Conservation (phyloP, 2,888 invertebrate species). For the Gonocerus acuteangulatus region DNA sequence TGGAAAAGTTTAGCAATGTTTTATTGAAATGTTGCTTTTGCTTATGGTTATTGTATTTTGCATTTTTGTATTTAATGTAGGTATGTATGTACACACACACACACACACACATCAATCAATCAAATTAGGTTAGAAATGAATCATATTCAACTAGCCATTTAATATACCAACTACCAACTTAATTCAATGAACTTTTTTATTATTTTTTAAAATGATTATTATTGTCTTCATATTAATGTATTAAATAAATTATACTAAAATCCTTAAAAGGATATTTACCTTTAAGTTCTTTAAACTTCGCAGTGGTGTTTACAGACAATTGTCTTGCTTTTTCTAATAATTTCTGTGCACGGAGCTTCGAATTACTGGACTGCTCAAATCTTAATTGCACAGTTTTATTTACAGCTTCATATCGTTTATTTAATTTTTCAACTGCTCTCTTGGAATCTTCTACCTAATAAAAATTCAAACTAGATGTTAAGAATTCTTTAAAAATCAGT, state of each 20-base stretch:
- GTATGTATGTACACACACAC: no score
- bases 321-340: slow-evolving; percentile 72
- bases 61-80: no score
- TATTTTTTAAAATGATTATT: background rate
- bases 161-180: background rate
- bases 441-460: slow-evolving; percentile 59
- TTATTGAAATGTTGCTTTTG: no score
- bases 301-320: slow-evolving; percentile 69
- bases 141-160: no score
- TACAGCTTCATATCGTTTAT: slow-evolving; percentile 63
- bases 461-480: background rate
- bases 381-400: slow-evolving; percentile 63
- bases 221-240: background rate
- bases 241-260: background rate
- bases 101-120: no score
- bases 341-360: slow-evolving; percentile 52
- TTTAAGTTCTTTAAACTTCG: slow-evolving; percentile 62
- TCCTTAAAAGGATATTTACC: slow-evolving; percentile 41
- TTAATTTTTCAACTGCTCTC: slow-evolving; percentile 51
- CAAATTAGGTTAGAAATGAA: no score
- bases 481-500: no score
- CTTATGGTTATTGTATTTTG: no score
- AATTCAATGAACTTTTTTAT: background rate
- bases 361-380: slow-evolving; percentile 52
- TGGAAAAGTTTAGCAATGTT: no score